Evolutionary conservation across 2,888 invertebrate species (phyloP).

Genomic region (Diabrotica balteata): DNA sequence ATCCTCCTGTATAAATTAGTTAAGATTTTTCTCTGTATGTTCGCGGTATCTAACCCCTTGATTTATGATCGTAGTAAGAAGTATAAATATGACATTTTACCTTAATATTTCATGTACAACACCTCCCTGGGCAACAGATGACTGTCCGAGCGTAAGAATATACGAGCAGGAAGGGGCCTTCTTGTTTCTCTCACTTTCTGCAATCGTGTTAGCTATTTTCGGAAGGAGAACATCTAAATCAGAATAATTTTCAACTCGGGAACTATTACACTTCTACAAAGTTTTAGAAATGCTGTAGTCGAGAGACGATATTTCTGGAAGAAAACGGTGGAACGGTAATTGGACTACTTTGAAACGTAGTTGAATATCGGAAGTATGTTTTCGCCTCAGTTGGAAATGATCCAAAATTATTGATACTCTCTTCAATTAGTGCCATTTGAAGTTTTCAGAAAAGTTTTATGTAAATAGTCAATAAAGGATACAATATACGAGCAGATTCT

Average conservation of each 20-base stretch:
- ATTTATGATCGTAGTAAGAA: slow-evolving; percentile 11
- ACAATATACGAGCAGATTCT: too few relatives aligned
- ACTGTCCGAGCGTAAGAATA: slow-evolving; percentile 21
- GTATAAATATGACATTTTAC: slow-evolving; percentile 24
- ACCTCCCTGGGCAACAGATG: slow-evolving; percentile 17
- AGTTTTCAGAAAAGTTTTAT: too few relatives aligned
- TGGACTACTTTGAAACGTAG: slow-evolving; percentile 13
- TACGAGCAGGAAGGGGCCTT: slow-evolving; percentile 7
- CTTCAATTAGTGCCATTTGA: background rate
- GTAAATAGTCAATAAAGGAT: too few relatives aligned
- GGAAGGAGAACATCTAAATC: slow-evolving; percentile 38
- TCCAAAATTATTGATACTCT: slow-evolving; percentile 10
- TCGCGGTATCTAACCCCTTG: background rate
- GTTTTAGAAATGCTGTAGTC: slow-evolving; percentile 24
- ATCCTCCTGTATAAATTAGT: too few relatives aligned
- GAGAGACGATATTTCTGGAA: slow-evolving; percentile 20
- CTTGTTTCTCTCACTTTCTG: background rate
- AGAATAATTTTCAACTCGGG: slow-evolving; percentile 42
- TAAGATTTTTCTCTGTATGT: too few relatives aligned
- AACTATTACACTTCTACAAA: slow-evolving; percentile 34
- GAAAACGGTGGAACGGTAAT: slow-evolving; percentile 18
- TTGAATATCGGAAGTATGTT: slow-evolving; percentile 4
- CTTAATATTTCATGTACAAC: slow-evolving; percentile 23
- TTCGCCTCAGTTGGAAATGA: slow-evolving; percentile 8
- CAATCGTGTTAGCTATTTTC: slow-evolving; percentile 25